Base-by-base conservation (phyloP, 2,113 vertebrate genomes). In the Patagioenas fasciata region DNA sequence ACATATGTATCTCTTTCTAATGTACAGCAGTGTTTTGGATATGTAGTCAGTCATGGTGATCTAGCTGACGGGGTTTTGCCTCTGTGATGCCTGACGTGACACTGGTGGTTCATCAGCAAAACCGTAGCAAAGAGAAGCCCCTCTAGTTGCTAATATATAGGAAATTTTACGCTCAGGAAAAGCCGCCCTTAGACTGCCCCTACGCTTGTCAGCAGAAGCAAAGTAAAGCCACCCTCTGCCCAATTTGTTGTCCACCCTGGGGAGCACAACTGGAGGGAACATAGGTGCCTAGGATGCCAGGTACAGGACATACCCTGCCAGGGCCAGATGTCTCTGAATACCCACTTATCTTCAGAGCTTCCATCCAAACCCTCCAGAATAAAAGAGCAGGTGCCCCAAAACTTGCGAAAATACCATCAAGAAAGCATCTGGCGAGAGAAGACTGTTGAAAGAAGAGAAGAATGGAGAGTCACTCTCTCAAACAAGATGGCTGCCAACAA, bases 161-260 rank as follows among this genome's bases (percentile, higher is more conserved):
- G 25, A 93, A 77, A 62, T 51, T 13, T 38, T 20, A 69, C 0
- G 0, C 29, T 69, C n/a, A 36, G 38, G 34, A 84, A 81, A 93
- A 93, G 14, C 7, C 69, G 31, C 9, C 6, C 34, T 70, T 67
- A 72, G 32, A 28, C 56, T 66, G 60, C 60, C 2, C 1, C 36
- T 56, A 80, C 10, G 2, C 16, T 57, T 85, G 72, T 48, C 60
- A 93, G 21, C 26, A 1, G 1, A 80, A 91, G 29, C 4, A 83
- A 88, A 85, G 75, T 25, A 53, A 85, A 92, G 36, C 24, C 18
- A 57, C 36, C 5, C 61, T 92, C 20, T 61, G 23, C 38, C 36
- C 0, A 0, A 36, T 44, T 47, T 50, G n/a, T 47, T 1, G 0
- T 19, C 29, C 13, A 34, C 25, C 24, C 32, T 36, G 29, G 34